Percentiles rank a stretch among this genome's conserved stretches.
phyloP scores from a whole-genome alignment of 2,797 vertebrate genomes.

The Jordanella pulchra region DNA sequence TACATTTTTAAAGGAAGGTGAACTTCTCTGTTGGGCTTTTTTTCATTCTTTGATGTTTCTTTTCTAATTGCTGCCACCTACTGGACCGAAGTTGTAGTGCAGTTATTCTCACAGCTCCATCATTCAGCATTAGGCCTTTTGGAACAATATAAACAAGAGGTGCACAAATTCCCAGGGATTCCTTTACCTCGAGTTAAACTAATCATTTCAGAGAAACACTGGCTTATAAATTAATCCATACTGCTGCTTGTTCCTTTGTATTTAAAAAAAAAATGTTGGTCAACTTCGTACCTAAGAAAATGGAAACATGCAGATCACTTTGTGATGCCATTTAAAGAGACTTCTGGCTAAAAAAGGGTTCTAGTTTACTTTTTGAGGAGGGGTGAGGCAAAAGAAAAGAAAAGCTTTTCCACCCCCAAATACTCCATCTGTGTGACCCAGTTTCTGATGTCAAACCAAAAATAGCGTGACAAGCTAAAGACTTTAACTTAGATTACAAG shows the following conservation, averaged over 20 bases:
- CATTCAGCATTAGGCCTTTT: too few relatives aligned
- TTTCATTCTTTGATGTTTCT: too few relatives aligned
- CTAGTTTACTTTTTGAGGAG: not conserved
- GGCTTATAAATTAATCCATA: not conserved
- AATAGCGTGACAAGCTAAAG: slow-evolving; percentile 51
- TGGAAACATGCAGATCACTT: not conserved
- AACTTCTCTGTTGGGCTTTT: too few relatives aligned
- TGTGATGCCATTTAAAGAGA: not conserved
- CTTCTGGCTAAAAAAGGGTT: not conserved
- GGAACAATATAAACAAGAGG: too few relatives aligned
- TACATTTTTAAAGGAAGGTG: too few relatives aligned
- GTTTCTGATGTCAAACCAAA: slow-evolving; percentile 59
- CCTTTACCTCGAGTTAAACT: too few relatives aligned
- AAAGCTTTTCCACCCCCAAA: slow-evolving; percentile 27
- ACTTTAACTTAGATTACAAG: slow-evolving; percentile 67
- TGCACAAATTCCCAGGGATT: too few relatives aligned
- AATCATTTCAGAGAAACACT: too few relatives aligned
- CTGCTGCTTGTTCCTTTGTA: not conserved
- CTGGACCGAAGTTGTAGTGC: too few relatives aligned
- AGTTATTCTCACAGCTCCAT: too few relatives aligned
- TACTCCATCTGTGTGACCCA: slow-evolving; percentile 63
- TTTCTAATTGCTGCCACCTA: too few relatives aligned
- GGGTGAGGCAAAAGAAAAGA: slow-evolving; percentile 3
- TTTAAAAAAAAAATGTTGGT: not conserved
- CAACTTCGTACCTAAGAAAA: not conserved